Evolutionary conservation across 2,113 vertebrate species (phyloP).

Genomic region (Aix galericulata): DNA sequence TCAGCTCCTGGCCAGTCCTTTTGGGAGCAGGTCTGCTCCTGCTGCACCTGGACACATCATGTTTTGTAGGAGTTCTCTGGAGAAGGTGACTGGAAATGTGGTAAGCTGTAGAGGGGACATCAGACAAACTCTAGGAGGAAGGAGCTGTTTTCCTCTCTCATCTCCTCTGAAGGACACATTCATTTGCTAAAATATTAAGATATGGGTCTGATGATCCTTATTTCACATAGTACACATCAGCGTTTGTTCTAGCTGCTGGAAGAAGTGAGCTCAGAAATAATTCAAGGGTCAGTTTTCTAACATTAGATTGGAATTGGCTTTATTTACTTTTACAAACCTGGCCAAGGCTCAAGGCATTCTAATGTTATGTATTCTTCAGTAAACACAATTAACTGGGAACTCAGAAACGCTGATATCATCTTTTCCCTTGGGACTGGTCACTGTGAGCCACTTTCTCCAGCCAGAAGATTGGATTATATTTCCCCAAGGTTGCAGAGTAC

Average conservation of each 20-base stretch:
- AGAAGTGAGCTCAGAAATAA: slow-evolving; percentile 47
- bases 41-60: neutral
- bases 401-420: slow-evolving; percentile 37
- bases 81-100: neutral
- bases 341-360: slow-evolving; percentile 32
- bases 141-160: neutral
- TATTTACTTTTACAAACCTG: slow-evolving; percentile 57
- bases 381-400: slow-evolving; percentile 62
- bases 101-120: neutral
- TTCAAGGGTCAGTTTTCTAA: slow-evolving; percentile 40
- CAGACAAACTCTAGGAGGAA: neutral
- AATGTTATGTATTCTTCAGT: slow-evolving; percentile 27
- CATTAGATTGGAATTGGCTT: slow-evolving; percentile 40
- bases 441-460: neutral
- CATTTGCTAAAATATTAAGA: neutral
- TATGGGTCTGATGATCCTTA: neutral
- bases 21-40: neutral
- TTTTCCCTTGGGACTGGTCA: slow-evolving; percentile 32
- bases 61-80: neutral
- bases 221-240: neutral
- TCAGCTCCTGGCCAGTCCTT: neutral
- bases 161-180: neutral
- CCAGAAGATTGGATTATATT: slow-evolving; percentile 10
- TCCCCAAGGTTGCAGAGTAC: neutral
- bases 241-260: neutral